Conservation (phyloP, 2,888 invertebrate species). For the Hirtodrosophila alboralis region DNA sequence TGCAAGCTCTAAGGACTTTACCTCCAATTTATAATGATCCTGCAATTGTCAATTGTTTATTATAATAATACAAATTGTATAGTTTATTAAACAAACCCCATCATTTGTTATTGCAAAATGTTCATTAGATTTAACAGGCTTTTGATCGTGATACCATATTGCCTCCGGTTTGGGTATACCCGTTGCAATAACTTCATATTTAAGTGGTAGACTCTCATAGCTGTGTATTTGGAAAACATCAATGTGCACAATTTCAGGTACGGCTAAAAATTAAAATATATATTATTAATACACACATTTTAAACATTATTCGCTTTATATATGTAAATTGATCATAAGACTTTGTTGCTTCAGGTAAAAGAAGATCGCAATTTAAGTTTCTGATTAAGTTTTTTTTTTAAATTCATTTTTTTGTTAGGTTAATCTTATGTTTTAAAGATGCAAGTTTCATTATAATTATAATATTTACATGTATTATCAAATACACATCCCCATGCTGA, state of each 20-base stretch:
- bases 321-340: not conserved
- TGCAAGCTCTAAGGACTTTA: constrained; percentile 88
- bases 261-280: constrained; percentile 84
- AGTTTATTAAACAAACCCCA: constrained; percentile 83
- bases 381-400: too few species aligned
- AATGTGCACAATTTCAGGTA: constrained; percentile 90
- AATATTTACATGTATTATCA: too few species aligned
- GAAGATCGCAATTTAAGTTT: too few species aligned
- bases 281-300: not conserved
- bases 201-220: constrained; percentile 92
- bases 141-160: constrained; percentile 91
- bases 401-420: too few species aligned
- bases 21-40: constrained; percentile 89
- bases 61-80: too few species aligned
- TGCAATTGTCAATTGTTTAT: constrained; percentile 27
- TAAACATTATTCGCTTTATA: too few species aligned
- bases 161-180: constrained; percentile 91
- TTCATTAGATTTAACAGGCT: constrained; percentile 88
- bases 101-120: constrained; percentile 87
- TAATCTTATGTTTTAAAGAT: too few species aligned
- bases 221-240: constrained; percentile 90
- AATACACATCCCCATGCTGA: too few species aligned
- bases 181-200: constrained; percentile 90
- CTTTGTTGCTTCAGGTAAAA: not conserved
- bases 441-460: not conserved